These are phyloP conservation scores for Piprites chloris DNA, from an alignment of 2,113 vertebrate genomes.

Conservation along the genomic window DNA sequence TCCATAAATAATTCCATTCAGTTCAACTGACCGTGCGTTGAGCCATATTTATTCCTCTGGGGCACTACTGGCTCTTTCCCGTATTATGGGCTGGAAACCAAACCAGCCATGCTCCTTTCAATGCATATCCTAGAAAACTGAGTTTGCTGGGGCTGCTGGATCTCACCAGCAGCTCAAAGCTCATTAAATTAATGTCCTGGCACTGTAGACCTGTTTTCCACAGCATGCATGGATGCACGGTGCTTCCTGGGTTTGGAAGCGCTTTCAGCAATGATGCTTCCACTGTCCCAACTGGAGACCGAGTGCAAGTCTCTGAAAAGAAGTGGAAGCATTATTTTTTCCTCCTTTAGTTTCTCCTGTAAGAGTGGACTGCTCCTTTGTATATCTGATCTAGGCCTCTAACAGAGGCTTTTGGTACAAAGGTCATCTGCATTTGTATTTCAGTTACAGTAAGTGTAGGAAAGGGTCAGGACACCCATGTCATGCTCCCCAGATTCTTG, in stretches of 20 bases:
- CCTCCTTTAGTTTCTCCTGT: not conserved
- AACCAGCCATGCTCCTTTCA: fast-evolving
- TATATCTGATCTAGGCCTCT: too few relatives aligned
- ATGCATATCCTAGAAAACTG: not conserved
- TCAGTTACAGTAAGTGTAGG: not conserved
- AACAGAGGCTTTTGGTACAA: not conserved
- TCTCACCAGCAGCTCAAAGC: not conserved
- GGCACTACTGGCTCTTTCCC: not conserved
- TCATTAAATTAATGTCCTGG: not conserved
- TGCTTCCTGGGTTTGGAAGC: not conserved
- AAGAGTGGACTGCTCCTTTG: not conserved
- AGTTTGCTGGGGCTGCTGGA: not conserved
- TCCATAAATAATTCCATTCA: not conserved
- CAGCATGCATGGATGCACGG: fast-evolving
- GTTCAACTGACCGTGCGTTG: fast-evolving
- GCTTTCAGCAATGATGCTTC: not conserved
- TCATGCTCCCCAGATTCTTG: not conserved
- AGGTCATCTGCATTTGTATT: not conserved
- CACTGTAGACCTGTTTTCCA: not conserved
- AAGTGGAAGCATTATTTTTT: not conserved
- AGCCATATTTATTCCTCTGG: not conserved
- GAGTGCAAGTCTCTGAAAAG: not conserved
- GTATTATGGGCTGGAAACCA: not conserved
- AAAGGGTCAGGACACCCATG: not conserved
- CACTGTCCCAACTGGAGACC: fast-evolving